phyloP scores from a whole-genome alignment of 2,888 invertebrate genomes.

The Eumacrocentrus americanus region DNA sequence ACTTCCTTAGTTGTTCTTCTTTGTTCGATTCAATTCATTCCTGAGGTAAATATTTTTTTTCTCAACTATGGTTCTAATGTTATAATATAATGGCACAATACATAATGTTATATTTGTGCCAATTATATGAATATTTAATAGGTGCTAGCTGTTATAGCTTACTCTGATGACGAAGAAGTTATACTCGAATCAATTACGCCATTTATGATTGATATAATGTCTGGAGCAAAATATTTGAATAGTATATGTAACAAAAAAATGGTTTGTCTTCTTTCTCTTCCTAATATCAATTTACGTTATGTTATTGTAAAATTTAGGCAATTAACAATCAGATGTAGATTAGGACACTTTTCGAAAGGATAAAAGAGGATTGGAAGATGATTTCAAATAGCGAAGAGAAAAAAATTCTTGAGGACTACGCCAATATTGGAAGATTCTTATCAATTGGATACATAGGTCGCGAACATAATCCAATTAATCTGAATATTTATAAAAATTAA shows the following conservation, averaged over 20 bases:
- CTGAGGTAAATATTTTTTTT: slow-evolving; percentile 10
- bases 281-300: background rate
- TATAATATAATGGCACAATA: background rate
- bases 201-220: background rate
- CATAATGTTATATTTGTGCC: too few relatives aligned
- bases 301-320: background rate
- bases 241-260: background rate
- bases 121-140: background rate
- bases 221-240: background rate
- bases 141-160: slow-evolving; percentile 1
- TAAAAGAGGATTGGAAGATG: background rate
- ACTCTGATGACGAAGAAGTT: slow-evolving; percentile 8
- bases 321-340: background rate
- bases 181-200: slow-evolving; percentile 8
- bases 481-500: background rate
- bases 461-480: too few relatives aligned
- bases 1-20: background rate
- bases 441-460: background rate
- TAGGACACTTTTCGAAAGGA: background rate
- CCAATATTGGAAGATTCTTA: background rate
- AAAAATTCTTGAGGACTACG: background rate
- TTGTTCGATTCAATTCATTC: slow-evolving; percentile 3
- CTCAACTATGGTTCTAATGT: background rate
- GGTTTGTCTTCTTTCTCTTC: background rate
- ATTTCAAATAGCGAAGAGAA: background rate